phyloP scores from a whole-genome alignment of 2,113 vertebrate genomes.

The Vulpes ferrilata region DNA sequence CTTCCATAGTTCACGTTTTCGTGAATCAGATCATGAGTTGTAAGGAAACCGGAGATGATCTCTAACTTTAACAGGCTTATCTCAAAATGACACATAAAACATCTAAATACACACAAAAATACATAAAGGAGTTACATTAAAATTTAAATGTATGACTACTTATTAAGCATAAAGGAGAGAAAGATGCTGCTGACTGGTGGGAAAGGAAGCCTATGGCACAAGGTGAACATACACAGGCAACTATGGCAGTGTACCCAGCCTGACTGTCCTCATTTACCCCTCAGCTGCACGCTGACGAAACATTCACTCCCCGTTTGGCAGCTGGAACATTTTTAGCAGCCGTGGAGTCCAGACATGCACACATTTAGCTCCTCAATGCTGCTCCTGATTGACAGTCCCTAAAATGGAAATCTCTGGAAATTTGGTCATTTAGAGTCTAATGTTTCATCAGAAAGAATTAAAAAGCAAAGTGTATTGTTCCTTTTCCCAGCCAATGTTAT shows the following conservation, averaged over 20 bases:
- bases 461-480: background rate
- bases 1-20: background rate
- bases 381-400: constrained; percentile 47
- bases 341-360: constrained; percentile 62
- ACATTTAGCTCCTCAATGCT: constrained; percentile 56
- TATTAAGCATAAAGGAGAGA: background rate
- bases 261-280: constrained; percentile 70
- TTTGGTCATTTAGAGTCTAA: constrained; percentile 36
- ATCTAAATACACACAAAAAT: background rate
- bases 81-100: background rate
- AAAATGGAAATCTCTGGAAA: constrained; percentile 62
- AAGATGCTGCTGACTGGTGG: background rate
- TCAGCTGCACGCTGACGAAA: constrained; percentile 45
- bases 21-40: background rate
- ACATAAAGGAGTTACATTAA: constrained; percentile 9
- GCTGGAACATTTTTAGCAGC: constrained; percentile 62
- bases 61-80: background rate
- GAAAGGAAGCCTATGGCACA: background rate
- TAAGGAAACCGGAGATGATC: background rate
- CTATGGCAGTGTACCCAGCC: background rate
- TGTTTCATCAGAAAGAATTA: constrained; percentile 43
- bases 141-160: background rate
- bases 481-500: background rate
- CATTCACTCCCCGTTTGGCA: constrained; percentile 58
- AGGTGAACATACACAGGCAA: background rate